These are phyloP conservation scores for Cosmopolites sordidus DNA, from an alignment of 2,888 invertebrate species.

Conservation along the genomic window DNA sequence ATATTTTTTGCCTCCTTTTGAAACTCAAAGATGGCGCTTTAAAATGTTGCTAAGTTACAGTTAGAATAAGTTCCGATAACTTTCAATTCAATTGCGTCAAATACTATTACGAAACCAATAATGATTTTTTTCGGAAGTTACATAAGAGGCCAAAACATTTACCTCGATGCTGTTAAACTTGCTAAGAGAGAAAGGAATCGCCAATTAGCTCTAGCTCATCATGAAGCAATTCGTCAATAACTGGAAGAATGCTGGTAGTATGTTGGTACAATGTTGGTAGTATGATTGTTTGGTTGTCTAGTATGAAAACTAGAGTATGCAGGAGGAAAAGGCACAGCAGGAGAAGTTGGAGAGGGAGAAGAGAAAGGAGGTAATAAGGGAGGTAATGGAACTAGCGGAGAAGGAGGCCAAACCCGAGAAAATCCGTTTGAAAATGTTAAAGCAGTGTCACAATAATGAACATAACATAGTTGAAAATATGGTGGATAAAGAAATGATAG, in stretches of 20 bases:
- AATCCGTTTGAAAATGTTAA: slow-evolving; percentile 36
- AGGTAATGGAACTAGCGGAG: slow-evolving; percentile 70
- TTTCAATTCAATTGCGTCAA: too few relatives aligned
- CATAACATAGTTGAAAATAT: slow-evolving; percentile 33
- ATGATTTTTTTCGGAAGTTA: slow-evolving; percentile 62
- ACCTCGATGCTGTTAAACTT: slow-evolving; percentile 72
- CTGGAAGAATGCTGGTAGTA: slow-evolving; percentile 67
- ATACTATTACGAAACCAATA: too few relatives aligned
- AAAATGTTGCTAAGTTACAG: too few relatives aligned
- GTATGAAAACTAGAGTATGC: slow-evolving; percentile 69
- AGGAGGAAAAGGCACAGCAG: slow-evolving; percentile 63
- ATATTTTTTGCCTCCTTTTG: too few relatives aligned
- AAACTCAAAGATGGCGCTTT: too few relatives aligned
- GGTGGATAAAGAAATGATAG: slow-evolving; percentile 39
- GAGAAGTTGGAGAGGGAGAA: slow-evolving; percentile 70
- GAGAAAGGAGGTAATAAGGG: slow-evolving; percentile 68
- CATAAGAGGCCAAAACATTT: slow-evolving; percentile 81
- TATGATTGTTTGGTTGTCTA: too few relatives aligned
- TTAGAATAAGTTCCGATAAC: too few relatives aligned
- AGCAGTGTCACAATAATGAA: slow-evolving; percentile 31
- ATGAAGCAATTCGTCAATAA: slow-evolving; percentile 79
- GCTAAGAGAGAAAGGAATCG: slow-evolving; percentile 79
- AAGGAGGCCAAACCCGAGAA: slow-evolving; percentile 58
- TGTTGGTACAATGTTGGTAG: slow-evolving; percentile 76
- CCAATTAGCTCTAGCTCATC: slow-evolving; percentile 79